These are phyloP conservation scores for Agonum fuliginosum DNA, from an alignment of 2,888 invertebrate genomes.

Conservation along the genomic window DNA sequence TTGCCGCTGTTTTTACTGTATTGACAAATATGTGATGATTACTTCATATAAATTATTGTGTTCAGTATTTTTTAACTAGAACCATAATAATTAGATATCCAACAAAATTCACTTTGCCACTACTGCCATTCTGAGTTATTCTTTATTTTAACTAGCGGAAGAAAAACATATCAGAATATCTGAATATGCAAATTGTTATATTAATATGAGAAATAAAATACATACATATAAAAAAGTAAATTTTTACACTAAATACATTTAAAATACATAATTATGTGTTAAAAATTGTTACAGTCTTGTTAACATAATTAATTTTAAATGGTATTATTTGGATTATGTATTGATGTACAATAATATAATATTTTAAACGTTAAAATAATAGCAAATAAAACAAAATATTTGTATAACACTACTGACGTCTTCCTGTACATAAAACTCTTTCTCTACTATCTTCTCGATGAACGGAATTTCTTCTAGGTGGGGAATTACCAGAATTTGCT, in stretches of 20 bases:
- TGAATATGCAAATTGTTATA: neutral
- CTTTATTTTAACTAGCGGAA: too few relatives aligned
- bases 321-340: neutral
- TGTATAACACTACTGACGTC: conserved; percentile 68
- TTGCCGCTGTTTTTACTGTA: too few relatives aligned
- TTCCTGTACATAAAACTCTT: conserved; percentile 73
- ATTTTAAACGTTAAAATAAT: conserved; percentile 7
- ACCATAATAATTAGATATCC: too few relatives aligned
- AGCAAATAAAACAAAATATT: neutral
- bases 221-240: neutral
- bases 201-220: neutral
- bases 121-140: too few relatives aligned
- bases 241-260: neutral
- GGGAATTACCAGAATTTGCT: conserved; percentile 76
- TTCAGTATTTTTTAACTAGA: too few relatives aligned
- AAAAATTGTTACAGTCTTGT: conserved; percentile 3
- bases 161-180: too few relatives aligned
- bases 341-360: neutral
- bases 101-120: too few relatives aligned
- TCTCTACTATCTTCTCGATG: conserved; percentile 83
- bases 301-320: conserved; percentile 17
- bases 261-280: neutral
- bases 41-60: too few relatives aligned
- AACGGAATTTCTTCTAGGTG: conserved; percentile 77
- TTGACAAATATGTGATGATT: too few relatives aligned